These are phyloP conservation scores for Hermaeophaga mercurialis DNA, from an alignment of 2,888 invertebrate genomes.

Conservation along the genomic window DNA sequence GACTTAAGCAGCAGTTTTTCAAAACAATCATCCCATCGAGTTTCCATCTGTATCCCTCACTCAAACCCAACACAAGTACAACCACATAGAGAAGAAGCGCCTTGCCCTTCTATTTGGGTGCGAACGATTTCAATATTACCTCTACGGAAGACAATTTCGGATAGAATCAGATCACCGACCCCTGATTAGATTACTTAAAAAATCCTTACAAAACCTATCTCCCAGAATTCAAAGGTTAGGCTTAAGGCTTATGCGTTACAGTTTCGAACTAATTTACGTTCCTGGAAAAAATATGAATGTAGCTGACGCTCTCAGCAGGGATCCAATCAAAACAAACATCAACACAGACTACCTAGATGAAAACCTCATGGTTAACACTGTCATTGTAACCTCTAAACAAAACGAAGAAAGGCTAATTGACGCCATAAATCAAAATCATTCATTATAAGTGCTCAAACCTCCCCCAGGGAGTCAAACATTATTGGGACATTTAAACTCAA, in stretches of 20 bases:
- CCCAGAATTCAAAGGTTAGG: constrained; percentile 35
- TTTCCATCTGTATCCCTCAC: constrained; percentile 30
- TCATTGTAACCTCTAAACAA: constrained; percentile 18
- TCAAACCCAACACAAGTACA: not conserved
- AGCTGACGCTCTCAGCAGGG: constrained; percentile 31
- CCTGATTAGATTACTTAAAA: constrained; percentile 33
- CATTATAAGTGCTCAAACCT: constrained; percentile 20
- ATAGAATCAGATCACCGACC: constrained; percentile 37
- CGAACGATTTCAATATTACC: constrained; percentile 34
- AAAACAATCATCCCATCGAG: constrained; percentile 24
- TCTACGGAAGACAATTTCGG: constrained; percentile 28
- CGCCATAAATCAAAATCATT: constrained; percentile 5
- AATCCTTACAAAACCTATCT: constrained; percentile 37
- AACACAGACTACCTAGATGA: constrained; percentile 25
- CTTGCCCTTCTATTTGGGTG: constrained; percentile 39
- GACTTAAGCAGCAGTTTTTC: constrained; percentile 24
- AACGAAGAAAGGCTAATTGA: constrained; percentile 16
- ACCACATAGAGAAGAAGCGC: constrained; percentile 40
- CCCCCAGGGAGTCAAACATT: constrained; percentile 10
- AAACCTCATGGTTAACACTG: constrained; percentile 19
- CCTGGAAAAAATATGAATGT: constrained; percentile 32
- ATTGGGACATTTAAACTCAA: constrained; percentile 22
- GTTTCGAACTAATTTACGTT: constrained; percentile 31
- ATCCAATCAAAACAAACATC: constrained; percentile 9
- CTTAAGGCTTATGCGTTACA: constrained; percentile 31